Base-by-base conservation (phyloP, 2,797 vertebrate genomes). In the Spea hammondii region DNA sequence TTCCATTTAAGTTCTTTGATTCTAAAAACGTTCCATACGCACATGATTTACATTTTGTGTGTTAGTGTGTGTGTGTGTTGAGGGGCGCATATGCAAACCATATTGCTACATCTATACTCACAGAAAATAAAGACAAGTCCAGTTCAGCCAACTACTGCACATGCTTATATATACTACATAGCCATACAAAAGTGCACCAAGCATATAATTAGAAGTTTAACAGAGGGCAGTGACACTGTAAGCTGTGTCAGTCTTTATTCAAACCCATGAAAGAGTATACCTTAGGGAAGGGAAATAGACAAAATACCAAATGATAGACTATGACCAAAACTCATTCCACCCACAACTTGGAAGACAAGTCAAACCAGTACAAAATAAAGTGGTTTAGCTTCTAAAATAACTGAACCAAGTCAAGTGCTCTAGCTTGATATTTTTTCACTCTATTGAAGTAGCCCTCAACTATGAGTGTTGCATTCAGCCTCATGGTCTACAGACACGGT, bases 281-380 rank as follows among this genome's bases (percentile, higher is more conserved):
- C 50, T 75, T 4, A 8, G 44, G 48, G 50, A 75, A 75, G 8
- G 7, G n/a, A 62, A 17, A n/a, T 53, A 6, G n/a, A 12, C 59
- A 62, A 32, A 17, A 62, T 5, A 62, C n/a, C 8, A 9, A 62
- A 62, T 17, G 59, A 62, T 17, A 62, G 59, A 62, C 5, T 62
- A 62, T 32, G 59, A 62, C 59, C 6, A 17, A 17, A 59, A 65
- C 14, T 44, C 62, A 74, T 74, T 65, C 8, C 51, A 13, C 59
- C 17, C 48, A 51, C 57, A 73, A 32, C 60, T 62, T 64, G 59
- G 50, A 11, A 65, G 64, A 74, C 72, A 11, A 74, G 72, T 49
- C 8, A 45, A 65, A 74, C 72, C 62, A 53, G 47, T 74, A 17
- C 44, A 14, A 10, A 49, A 53, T 74, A 17, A 74, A 51, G 64